phyloP scores from a whole-genome alignment of 2,113 vertebrate genomes.

The Salvator merianae region DNA sequence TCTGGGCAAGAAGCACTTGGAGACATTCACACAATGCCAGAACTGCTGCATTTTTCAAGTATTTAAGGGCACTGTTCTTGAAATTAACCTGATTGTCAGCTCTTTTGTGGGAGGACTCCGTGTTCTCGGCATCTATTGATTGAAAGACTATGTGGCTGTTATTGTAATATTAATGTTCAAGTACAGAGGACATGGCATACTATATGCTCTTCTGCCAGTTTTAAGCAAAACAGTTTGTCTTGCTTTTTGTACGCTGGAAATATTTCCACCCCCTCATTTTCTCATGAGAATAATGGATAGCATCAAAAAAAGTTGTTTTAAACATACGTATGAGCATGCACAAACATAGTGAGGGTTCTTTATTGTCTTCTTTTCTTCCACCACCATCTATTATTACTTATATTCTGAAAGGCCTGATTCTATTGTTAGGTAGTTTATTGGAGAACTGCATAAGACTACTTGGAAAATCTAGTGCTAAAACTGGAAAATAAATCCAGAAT shows the following conservation, averaged over 20 bases:
- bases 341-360: background rate
- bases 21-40: background rate
- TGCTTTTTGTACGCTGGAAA: background rate
- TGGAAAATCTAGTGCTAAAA: background rate
- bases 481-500: background rate
- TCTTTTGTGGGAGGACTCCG: background rate
- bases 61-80: background rate
- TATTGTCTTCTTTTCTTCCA: too few relatives aligned
- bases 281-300: background rate
- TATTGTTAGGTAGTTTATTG: background rate
- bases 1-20: background rate
- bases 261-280: background rate
- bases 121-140: background rate
- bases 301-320: background rate
- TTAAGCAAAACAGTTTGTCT: background rate
- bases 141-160: background rate
- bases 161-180: background rate
- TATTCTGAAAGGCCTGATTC: background rate
- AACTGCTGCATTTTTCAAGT: background rate
- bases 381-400: background rate
- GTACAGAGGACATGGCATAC: background rate
- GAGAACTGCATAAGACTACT: background rate
- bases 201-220: background rate
- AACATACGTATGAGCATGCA: background rate
- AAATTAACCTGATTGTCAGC: constrained; percentile 3